phyloP scores from a whole-genome alignment of 2,113 vertebrate species.

The Cavia porcellus region DNA sequence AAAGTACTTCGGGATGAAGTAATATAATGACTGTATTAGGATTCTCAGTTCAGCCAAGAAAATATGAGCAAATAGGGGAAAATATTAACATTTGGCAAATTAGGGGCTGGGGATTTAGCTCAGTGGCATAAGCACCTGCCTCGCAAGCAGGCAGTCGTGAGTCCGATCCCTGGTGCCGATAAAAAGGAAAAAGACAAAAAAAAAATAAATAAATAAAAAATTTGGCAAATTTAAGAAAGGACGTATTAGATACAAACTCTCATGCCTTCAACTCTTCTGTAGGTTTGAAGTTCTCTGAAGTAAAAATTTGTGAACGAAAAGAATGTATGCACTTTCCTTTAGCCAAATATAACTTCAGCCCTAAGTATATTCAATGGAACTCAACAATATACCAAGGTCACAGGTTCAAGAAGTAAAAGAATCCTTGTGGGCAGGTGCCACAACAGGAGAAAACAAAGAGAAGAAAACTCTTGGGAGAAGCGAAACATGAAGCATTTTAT shows the following conservation, averaged over 20 bases:
- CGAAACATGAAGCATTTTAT: neutral
- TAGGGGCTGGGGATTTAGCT: no score
- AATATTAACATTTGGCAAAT: conserved; percentile 12
- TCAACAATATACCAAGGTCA: neutral
- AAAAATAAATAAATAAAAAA: neutral
- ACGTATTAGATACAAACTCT: neutral
- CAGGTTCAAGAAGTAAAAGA: neutral
- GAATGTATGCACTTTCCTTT: neutral
- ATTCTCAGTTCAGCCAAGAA: conserved; percentile 25
- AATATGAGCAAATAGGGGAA: conserved; percentile 18
- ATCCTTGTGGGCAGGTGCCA: neutral
- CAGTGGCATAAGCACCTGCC: no score
- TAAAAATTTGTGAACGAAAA: neutral
- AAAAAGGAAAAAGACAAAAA: no score
- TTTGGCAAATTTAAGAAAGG: neutral
- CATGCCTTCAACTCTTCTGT: conserved; percentile 11
- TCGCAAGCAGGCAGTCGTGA: no score
- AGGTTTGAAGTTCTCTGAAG: neutral
- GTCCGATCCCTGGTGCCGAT: no score
- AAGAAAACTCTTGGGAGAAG: neutral
- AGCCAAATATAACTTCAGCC: neutral
- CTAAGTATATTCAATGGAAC: neutral
- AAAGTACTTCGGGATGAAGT: neutral
- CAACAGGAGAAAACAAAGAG: neutral
- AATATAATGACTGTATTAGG: neutral